Evolutionary conservation across 2,113 vertebrate genomes (phyloP), one percentile per base, ranked within the genome.

Genomic region (Pteruthius melanotis): DNA sequence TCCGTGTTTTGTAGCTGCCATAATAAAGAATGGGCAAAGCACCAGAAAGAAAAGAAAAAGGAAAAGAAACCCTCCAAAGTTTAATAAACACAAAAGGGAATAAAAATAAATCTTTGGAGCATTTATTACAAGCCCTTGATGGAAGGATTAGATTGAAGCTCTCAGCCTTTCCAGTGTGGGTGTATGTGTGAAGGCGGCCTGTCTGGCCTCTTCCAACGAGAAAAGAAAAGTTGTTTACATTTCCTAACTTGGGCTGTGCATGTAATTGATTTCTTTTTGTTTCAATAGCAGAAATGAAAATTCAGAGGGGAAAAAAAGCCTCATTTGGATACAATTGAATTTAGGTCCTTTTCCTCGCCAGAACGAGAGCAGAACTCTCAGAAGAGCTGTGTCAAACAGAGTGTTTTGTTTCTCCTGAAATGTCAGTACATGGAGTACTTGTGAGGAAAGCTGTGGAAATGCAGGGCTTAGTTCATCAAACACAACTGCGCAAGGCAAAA

Each of bases 21-120:
- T 98, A 97, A 97, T 97, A 97, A 97, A 95, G 57, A 89, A 85
- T 33, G 95, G 97, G 98, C 97, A 97, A 85, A 89, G 80, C 54
- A 97, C 97, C 98, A 98, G 96, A 74, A 95, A 93, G 74, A 86
- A 88, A 86, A 50, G 63, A 75, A 96, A 94, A 95, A 92, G 93
- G 88, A 93, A 96, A 94, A 95, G 89, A 95, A 97, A 82, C 79
- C 59, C 93, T 96, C 95, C 95, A 94, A 95, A 97, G 97, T 98
- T 98, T 97, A 98, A 97, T 98, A 98, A 98, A 98, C 98, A 98
- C 92, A 83, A 97, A 97, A 95, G 93, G 90, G 97, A 98, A 98
- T 98, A 97, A 98, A 98, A 98, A 98, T 98, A 98, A 98, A 98
- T 98, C 97, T 98, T 96, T 35, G 87, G 92, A 97, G 96, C 88